Evolutionary conservation across 2,113 vertebrate species (phyloP), one percentile per base, ranked within the genome.

Genomic region (Entelurus aequoreus): DNA sequence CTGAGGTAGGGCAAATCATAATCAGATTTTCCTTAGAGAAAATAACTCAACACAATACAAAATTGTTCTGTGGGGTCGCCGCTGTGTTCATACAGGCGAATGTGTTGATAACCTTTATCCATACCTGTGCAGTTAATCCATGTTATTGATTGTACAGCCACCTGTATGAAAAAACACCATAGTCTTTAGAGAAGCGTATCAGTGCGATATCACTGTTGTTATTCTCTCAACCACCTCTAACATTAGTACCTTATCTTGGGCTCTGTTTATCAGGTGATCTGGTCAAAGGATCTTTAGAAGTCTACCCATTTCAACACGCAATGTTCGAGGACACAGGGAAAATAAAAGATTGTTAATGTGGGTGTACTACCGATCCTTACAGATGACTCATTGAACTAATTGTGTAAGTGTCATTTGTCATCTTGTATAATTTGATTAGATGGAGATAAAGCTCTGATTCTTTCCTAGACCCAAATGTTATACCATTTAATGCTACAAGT

Each of bases 91-190:
- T 72, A 79, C 68, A 62, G 76, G 66, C 76, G 76, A 85, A 74
- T 69, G 55, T 12, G 7, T 52, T 49, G 86, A 88, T 90, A 88
- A 88, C 86, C 88, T 88, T 90, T 88, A 85, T 83, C 84, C 84
- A 82, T 83, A 85, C 78, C 72, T 79, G 77, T 83, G 80, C 79
- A 81, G 83, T 81, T 87, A 87, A 90, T 90, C 87, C 83, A 90
- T 90, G 88, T 88, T 88, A 88, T 87, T 88, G 88, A 90, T 87
- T 87, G 83, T 83, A 75, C 82, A 84, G 78, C 78, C 76, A 78
- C 72, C 84, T 84, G 78, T 13, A 10, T 66, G 50, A 68, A 65
- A 68, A 66, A 65, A 46, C 66, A 73, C 54, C 54, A 66, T 74
- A 75, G 83, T 82, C 68, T 86, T 84, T 82, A 78, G 75, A 77